Conservation (phyloP, 92 coral and sea anemone genomes). For the Umimayanthus chanpuru region DNA sequence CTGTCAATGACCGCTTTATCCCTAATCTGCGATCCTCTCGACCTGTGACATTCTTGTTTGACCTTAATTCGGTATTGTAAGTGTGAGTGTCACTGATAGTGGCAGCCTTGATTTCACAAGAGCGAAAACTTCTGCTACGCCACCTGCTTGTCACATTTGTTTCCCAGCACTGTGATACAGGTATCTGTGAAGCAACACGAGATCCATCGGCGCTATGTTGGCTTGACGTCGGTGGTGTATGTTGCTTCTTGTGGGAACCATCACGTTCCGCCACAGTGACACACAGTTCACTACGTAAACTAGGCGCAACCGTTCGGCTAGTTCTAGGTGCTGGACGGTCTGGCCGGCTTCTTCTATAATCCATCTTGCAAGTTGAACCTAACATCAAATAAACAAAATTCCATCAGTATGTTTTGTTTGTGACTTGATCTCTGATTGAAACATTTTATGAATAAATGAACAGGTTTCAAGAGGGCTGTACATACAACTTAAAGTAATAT, state of each 20-base stretch:
- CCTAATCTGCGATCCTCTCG: background rate
- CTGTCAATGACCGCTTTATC: background rate
- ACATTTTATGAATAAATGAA: no score
- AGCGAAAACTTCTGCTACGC: background rate
- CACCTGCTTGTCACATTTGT: background rate
- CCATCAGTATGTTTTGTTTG: no score
- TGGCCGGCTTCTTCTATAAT: background rate
- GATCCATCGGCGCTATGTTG: background rate
- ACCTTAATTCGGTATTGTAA: background rate
- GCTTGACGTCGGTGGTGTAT: background rate
- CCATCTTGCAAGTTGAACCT: background rate
- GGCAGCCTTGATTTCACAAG: background rate
- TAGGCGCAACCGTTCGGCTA: background rate
- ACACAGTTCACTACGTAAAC: background rate
- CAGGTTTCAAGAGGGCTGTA: no score
- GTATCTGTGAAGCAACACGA: background rate
- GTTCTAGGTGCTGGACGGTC: background rate
- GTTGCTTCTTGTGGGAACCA: background rate
- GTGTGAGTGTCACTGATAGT: background rate
- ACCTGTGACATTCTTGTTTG: background rate
- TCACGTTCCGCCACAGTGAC: background rate
- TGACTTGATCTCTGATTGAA: background rate
- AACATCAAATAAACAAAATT: background rate
- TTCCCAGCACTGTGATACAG: background rate
- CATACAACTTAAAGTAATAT: no score